Base-by-base conservation (phyloP, 2,113 vertebrate species). In the Corvus moneduloides region DNA sequence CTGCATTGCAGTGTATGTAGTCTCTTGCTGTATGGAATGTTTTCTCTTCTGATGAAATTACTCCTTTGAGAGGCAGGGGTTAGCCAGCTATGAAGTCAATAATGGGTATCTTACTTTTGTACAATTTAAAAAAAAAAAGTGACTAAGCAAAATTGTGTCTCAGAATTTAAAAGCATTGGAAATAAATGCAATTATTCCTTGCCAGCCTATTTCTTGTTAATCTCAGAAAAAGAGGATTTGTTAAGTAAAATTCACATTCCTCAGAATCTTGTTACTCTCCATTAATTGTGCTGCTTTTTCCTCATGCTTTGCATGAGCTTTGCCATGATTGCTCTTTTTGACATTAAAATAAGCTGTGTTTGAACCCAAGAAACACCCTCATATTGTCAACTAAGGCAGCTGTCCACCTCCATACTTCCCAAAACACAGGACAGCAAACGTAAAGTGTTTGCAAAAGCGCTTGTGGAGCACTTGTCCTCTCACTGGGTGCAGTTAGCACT, bases 91-190 rank as follows among this genome's bases (percentile, higher is more conserved):
- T 37, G n/a, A 80, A 49, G 13, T 54, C 28, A 58, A 2, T 64
- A 73, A 54, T 55, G 30, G 24, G 12, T 66, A 62, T 41, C 28
- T 71, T 59, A 18, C 9, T 90, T 93, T 48, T 71, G 15, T 54
- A 16, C 9, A 8, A 1, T 14, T 64, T 46, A 39, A 5, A 13
- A 5, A 13, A 3, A 3, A 5, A 20, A 10, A 35, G 5, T 3
- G 7, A 33, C 32, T 49, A 72, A 90, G 28, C 54, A 75, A 75
- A 93, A 77, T 41, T 32, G 15, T 32, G 3, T 87, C 19, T 76
- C 16, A 63, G 55, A 37, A 71, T 66, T 76, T 51, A 51, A 86
- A 89, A 48, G 14, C 6, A 2, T 58, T 86, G 0, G 3, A 90
- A 93, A 71, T 19, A 93, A 87, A 52, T 1, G 0, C 23, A 52